Evolutionary conservation across 1,140 invertebrate genomes (phyloP).

Genomic region (Sipha flava): DNA sequence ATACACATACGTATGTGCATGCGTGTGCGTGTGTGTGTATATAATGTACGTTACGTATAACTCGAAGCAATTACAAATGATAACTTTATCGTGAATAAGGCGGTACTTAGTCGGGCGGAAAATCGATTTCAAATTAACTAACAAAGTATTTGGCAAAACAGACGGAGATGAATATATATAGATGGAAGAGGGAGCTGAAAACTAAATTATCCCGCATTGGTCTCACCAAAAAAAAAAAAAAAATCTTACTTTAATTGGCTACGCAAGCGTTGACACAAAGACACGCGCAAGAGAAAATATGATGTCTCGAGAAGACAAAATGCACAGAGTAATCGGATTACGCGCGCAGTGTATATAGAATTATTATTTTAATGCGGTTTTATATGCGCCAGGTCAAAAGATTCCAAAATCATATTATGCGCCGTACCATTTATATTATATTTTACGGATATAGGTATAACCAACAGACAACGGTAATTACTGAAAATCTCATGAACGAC

Average conservation of each 20-base stretch:
- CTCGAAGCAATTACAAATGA: neutral
- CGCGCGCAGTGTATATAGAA: neutral
- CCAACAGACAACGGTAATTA: neutral
- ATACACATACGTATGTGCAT: neutral
- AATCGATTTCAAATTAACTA: neutral
- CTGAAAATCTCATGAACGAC: neutral
- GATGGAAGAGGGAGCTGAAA: no score
- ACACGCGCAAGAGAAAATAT: no score
- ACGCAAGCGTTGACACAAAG: neutral
- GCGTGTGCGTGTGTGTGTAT: no score
- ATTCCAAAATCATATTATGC: no score
- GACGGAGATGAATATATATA: neutral
- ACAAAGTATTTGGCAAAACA: neutral
- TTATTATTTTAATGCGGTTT: neutral
- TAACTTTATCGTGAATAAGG: neutral
- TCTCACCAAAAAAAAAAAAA: neutral
- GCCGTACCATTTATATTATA: no score
- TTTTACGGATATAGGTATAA: neutral
- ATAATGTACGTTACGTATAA: neutral
- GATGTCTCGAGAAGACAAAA: neutral
- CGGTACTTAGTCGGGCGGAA: neutral
- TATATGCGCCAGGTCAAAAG: neutral
- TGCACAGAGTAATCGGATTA: neutral
- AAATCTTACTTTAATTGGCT: neutral
- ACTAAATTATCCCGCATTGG: no score